Base-by-base conservation (phyloP, 2,888 invertebrate genomes). In the Epistrophella euchroma region DNA sequence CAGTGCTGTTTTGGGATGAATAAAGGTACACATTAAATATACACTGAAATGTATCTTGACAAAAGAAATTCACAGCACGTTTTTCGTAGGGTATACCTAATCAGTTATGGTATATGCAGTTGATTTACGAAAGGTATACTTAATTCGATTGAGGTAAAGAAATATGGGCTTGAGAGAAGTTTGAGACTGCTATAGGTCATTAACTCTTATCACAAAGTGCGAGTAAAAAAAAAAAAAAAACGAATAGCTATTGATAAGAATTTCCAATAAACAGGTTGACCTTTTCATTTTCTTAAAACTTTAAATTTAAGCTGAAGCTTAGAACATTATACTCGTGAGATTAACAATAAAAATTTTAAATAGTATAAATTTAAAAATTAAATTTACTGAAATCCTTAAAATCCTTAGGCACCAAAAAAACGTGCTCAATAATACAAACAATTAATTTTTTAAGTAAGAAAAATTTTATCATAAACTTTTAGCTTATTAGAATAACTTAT, bases 11-110 rank as follows among this genome's bases (percentile, higher is more conserved):
- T 17, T 28, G 28, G 15, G 32, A 35, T 11, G 32, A 35, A 32
- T 35, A 19, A 37, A 58, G 7, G 37, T 37, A 58, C 1, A 58
- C 37, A 37, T 13, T 58, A 60, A 60, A n/a, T n/a, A n/a, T 60
- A 40, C 40, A 60, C 13, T 58, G 35, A 35, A 35, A 60, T 40
- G 13, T 37, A 13, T 15, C 60, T 22, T 22, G 22, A 22, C 6
- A 60, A 60, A 40, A 9, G 15, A 40, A 60, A 60, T 40, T 40
- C 60, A 2, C 22, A 40, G 13, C 60, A 60, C 60, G 60, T 40
- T 40, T 28, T 37, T 60, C 6, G 15, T 2, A 28, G 3, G 2
- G 9, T 22, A 15, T 10, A 19, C 19, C 17, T 22, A 6, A 50
- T 50, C 22, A 25, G 15, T 22, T 19, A 4, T 25, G 7, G 25